A percentile compares a stretch with the other conserved stretches of the same genome.
phyloP scores from a whole-genome alignment of 1,140 invertebrate genomes.

The Pachyrhynchus sulphureomaculatus region DNA sequence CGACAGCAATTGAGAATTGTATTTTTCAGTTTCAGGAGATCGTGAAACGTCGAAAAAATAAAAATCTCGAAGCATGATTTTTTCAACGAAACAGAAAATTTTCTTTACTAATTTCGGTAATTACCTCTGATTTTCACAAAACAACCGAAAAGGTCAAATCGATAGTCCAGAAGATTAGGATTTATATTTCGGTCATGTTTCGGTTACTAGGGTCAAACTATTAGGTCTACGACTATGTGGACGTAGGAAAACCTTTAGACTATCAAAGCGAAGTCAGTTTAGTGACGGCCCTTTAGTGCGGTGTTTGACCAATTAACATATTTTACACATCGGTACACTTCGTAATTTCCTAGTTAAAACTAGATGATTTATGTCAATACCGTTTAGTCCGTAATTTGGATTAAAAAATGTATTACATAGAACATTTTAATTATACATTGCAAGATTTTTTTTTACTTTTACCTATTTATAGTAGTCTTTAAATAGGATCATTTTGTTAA shows the following conservation, averaged over 20 bases:
- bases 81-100: too few species aligned
- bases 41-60: too few species aligned
- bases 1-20: too few species aligned
- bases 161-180: constrained; percentile 1
- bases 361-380: constrained; percentile 19
- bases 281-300: constrained; percentile 6
- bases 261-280: constrained; percentile 10
- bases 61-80: too few species aligned
- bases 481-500: too few species aligned
- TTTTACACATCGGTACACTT: constrained; percentile 13
- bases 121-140: not conserved
- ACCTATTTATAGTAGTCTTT: too few species aligned
- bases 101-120: not conserved
- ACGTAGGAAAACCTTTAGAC: constrained; percentile 9
- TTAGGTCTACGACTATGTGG: not conserved
- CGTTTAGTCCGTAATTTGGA: too few species aligned
- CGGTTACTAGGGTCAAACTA: constrained; percentile 7
- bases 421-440: too few species aligned
- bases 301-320: constrained; percentile 14
- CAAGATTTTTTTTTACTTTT: too few species aligned
- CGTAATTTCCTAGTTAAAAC: constrained; percentile 15
- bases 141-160: constrained; percentile 4
- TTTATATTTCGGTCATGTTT: constrained; percentile 14
- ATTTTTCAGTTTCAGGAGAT: too few species aligned
- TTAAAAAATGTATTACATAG: too few species aligned